A percentile compares a stretch with the other conserved stretches of the same genome.
Evolutionary conservation across 2,888 invertebrate genomes (phyloP).

Genomic region (Hirudinaria manillensis): DNA sequence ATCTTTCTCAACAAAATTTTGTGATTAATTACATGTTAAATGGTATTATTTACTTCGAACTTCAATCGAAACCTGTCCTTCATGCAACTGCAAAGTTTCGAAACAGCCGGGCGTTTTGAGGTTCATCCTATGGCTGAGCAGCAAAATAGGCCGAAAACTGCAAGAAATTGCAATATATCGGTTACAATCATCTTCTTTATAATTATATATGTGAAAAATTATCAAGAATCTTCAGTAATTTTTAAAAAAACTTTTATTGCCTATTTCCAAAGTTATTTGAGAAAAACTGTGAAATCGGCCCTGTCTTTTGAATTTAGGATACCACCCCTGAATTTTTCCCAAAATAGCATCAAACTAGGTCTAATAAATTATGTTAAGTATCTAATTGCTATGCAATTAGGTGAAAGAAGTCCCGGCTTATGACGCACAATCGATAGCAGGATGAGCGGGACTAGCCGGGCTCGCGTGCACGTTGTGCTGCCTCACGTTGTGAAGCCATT

Average conservation of each 20-base stretch:
- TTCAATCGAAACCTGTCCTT: too few species aligned
- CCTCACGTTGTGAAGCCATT: background rate
- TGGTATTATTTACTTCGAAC: too few species aligned
- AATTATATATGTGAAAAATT: background rate
- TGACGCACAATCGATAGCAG: slow-evolving; percentile 27
- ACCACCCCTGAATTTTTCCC: slow-evolving; percentile 16
- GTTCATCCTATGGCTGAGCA: background rate
- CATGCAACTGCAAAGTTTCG: background rate
- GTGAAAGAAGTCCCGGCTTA: background rate
- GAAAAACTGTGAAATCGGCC: background rate
- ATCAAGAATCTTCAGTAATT: background rate
- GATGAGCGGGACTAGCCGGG: slow-evolving; percentile 8
- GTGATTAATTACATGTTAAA: too few species aligned
- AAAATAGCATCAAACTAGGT: slow-evolving; percentile 15
- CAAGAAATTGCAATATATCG: background rate
- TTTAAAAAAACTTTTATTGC: background rate
- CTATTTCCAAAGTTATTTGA: background rate
- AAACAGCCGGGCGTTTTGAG: background rate
- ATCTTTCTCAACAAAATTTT: too few species aligned
- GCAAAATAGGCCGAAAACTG: too few species aligned
- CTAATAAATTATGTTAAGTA: slow-evolving; percentile 21
- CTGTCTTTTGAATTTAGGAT: background rate
- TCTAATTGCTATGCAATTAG: slow-evolving; percentile 5
- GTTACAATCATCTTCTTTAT: background rate
- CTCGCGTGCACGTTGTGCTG: slow-evolving; percentile 10